Evolutionary conservation across 1,140 invertebrate species (phyloP), one percentile per base, ranked within the genome.

Genomic region (Drosophila subpulchrella): DNA sequence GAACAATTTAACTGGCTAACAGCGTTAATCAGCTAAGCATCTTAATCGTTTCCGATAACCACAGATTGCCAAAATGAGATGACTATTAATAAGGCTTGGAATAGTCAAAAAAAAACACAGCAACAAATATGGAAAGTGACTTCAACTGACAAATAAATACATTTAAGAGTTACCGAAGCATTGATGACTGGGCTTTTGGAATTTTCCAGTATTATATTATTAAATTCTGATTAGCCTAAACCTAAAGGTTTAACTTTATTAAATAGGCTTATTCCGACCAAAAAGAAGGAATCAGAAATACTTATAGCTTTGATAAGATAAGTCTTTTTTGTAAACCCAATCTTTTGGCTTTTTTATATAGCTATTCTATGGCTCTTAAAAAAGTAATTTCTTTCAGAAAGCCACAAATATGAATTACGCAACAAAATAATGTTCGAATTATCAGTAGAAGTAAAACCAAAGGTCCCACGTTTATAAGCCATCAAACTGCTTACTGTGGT

Each of bases 271-370:
- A 32, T 15, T n/a, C 47, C 47, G 47, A 12, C 13, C 27, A 50
- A 30, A 3, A 10, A 50, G 47, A 50, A 34, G 30, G 48, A 50
- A 34, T 15, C 6, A 13, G 38, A 38, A 54, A 20, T 38, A 38
- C 12, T 24, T 38, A 54, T 54, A 20, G 34, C 34, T 38, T 39
- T 6, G 51, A 54, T 54, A 54, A 54, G 51, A 54, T 54, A n/a
- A 54, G 12, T 12, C 17, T 17, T 34, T 36, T 12, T 6, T 6
- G 5, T 34, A 17, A 24, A 50, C 20, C 7, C 7, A 36, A 34
- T 20, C 32, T 53, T 36, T 13, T 20, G 1, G 46, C 6, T 48
- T n/a, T 30, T 27, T 27, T 30, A 8, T n/a, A n/a, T 4, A 24
- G 42, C 32, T 10, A 34, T 32, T 32, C 12, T 46, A 20, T 20